Conservation (phyloP, 2,888 invertebrate genomes). For the Lasius fuliginosus region DNA sequence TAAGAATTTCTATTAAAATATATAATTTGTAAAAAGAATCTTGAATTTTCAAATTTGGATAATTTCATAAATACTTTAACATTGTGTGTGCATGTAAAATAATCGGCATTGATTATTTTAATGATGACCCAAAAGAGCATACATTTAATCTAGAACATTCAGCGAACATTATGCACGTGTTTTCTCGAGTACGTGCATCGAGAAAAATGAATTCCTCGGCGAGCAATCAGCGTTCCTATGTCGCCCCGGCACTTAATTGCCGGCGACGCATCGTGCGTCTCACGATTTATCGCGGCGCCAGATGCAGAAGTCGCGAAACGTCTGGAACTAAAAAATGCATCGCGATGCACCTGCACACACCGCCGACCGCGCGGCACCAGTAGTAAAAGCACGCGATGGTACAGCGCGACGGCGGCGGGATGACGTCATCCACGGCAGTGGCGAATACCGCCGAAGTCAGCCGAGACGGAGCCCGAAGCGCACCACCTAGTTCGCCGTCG, state of each 20-base stretch:
- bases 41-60: not conserved
- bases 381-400: slow-evolving; percentile 85
- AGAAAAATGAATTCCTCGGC: slow-evolving; percentile 23
- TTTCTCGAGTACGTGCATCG: not conserved
- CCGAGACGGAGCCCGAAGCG: slow-evolving; percentile 70
- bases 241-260: slow-evolving; percentile 38
- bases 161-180: not conserved
- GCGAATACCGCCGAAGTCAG: slow-evolving; percentile 79
- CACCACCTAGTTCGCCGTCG: slow-evolving; percentile 73
- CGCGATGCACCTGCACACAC: slow-evolving; percentile 70
- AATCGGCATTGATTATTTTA: not conserved
- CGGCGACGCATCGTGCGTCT: slow-evolving; percentile 32
- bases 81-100: not conserved
- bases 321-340: slow-evolving; percentile 70
- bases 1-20: not conserved
- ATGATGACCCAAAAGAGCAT: not conserved
- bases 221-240: slow-evolving; percentile 6
- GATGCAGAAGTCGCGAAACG: slow-evolving; percentile 63
- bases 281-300: slow-evolving; percentile 51
- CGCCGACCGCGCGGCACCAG: slow-evolving; percentile 80
- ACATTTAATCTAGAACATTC: not conserved
- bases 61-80: not conserved
- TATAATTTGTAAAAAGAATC: not conserved
- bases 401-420: slow-evolving; percentile 78
- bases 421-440: slow-evolving; percentile 82